These are phyloP conservation scores for Chrysotoxum bicinctum DNA, from an alignment of 2,888 invertebrate species.

Conservation along the genomic window DNA sequence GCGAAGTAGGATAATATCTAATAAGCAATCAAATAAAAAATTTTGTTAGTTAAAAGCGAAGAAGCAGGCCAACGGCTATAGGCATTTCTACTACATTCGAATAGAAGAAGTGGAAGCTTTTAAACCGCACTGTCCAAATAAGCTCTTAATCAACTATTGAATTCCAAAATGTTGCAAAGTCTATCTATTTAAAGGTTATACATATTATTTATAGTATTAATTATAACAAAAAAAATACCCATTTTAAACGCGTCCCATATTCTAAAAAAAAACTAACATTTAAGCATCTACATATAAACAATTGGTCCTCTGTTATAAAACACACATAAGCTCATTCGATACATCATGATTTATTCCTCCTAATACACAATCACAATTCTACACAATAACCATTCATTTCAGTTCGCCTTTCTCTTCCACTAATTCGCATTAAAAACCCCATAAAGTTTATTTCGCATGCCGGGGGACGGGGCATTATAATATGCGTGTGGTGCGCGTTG, in stretches of 20 bases:
- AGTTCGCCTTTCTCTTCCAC: constrained; percentile 26
- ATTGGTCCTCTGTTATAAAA: not conserved
- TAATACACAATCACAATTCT: not conserved
- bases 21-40: too few species aligned
- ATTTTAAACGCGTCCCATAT: not conserved
- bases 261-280: not conserved
- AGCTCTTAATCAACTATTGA: too few species aligned
- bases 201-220: too few species aligned
- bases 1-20: too few species aligned
- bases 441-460: constrained; percentile 37
- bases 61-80: too few species aligned
- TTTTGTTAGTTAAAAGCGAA: too few species aligned
- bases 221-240: too few species aligned
- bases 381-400: constrained; percentile 16
- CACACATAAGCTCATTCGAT: not conserved
- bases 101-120: too few species aligned
- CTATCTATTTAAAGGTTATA: too few species aligned
- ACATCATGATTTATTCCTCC: constrained; percentile 6
- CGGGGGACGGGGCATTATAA: not conserved
- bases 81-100: too few species aligned
- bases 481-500: constrained; percentile 8
- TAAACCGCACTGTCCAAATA: too few species aligned
- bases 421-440: constrained; percentile 47
- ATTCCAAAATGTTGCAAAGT: too few species aligned
- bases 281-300: not conserved